Evolutionary conservation across 2,888 invertebrate genomes (phyloP).

Genomic region (Venustoraphidia nigricollis): DNA sequence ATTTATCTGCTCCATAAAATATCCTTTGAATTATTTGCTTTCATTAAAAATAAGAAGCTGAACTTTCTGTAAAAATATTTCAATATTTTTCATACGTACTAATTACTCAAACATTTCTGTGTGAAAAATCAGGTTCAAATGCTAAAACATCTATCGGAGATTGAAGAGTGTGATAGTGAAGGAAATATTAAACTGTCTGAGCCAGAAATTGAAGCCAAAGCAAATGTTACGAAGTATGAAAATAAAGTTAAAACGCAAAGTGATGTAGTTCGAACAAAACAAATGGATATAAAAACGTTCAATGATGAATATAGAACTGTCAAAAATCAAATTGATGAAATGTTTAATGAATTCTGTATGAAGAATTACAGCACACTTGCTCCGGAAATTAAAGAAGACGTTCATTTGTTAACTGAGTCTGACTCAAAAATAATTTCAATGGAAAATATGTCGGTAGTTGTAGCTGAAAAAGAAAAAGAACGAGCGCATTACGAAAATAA

Average conservation of each 20-base stretch:
- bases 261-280: background rate
- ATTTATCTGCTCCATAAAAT: too few species aligned
- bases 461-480: too few species aligned
- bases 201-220: background rate
- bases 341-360: conserved; percentile 21
- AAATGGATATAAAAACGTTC: background rate
- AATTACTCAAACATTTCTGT: background rate
- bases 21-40: too few species aligned
- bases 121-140: background rate
- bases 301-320: conserved; percentile 15
- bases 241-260: background rate
- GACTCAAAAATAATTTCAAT: too few species aligned
- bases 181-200: background rate
- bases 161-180: background rate
- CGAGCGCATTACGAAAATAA: background rate
- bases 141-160: background rate
- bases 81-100: too few species aligned
- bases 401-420: background rate
- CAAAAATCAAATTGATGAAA: conserved; percentile 17
- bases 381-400: conserved; percentile 5
- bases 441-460: too few species aligned
- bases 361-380: conserved; percentile 15
- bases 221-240: background rate
- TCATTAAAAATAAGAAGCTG: too few species aligned
- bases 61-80: too few species aligned